phyloP scores from a whole-genome alignment of 1,140 invertebrate species.

The Venustaconcha ellipsiformis region DNA sequence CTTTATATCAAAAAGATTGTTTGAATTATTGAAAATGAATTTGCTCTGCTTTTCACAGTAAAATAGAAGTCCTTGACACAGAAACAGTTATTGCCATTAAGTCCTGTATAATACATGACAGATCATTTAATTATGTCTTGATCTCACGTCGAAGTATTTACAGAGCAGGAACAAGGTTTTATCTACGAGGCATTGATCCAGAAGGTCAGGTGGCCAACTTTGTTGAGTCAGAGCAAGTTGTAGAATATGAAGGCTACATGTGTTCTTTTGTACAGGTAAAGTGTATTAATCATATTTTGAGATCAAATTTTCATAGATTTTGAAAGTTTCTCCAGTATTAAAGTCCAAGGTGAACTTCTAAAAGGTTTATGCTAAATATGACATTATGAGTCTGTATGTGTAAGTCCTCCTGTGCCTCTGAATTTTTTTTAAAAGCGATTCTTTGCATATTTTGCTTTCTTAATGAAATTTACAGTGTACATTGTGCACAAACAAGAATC shows the following conservation, averaged over 20 bases:
- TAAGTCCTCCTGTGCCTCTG: no score
- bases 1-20: no score
- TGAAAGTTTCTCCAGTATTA: no score
- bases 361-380: no score
- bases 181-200: slow-evolving; percentile 86
- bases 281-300: not conserved
- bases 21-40: no score
- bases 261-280: slow-evolving; percentile 92
- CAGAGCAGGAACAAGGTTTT: slow-evolving; percentile 74
- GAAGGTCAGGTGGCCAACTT: slow-evolving; percentile 96
- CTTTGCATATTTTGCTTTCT: no score
- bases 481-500: no score
- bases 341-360: no score
- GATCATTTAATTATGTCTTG: slow-evolving; percentile 83
- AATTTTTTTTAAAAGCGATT: no score
- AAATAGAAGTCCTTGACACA: slow-evolving; percentile 15
- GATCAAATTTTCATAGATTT: no score
- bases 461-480: no score
- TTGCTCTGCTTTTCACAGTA: not conserved
- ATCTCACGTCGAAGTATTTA: slow-evolving; percentile 64
- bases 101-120: slow-evolving; percentile 82
- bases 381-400: no score
- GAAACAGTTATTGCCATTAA: slow-evolving; percentile 84
- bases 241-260: slow-evolving; percentile 75
- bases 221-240: slow-evolving; percentile 90